phyloP scores from a whole-genome alignment of 2,797 vertebrate genomes.

The Heteromormyrus szaboi region DNA sequence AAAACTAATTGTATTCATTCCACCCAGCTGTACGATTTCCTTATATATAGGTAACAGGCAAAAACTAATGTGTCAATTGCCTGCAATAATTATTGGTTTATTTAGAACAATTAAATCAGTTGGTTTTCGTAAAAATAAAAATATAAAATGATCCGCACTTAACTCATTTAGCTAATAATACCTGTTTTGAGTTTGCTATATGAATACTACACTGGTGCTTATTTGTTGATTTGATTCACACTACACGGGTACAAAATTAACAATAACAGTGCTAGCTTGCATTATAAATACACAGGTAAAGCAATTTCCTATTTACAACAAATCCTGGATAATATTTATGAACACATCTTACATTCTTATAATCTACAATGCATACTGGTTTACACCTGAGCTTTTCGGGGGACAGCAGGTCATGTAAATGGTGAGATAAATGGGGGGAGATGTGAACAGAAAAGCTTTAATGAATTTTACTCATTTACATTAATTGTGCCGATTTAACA shows the following conservation, averaged over 20 bases:
- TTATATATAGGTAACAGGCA: background rate
- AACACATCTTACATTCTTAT: conserved; percentile 67
- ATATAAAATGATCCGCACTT: conserved; percentile 5
- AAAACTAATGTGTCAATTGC: background rate
- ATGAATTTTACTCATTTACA: background rate
- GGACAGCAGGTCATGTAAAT: conserved; percentile 44
- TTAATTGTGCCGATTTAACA: background rate
- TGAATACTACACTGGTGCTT: background rate
- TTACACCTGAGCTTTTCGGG: conserved; percentile 68
- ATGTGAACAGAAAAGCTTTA: conserved; percentile 11
- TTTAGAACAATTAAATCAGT: background rate
- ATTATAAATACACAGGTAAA: conserved; percentile 64
- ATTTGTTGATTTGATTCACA: background rate
- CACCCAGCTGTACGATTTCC: background rate
- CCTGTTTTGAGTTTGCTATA: background rate
- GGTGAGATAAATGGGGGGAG: conserved; percentile 19
- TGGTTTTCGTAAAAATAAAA: background rate
- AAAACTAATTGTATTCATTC: background rate
- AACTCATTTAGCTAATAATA: conserved; percentile 15
- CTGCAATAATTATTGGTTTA: background rate
- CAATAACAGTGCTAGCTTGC: conserved; percentile 51
- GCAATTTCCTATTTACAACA: conserved; percentile 75
- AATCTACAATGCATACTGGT: conserved; percentile 51
- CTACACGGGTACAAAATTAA: conserved; percentile 52
- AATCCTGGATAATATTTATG: conserved; percentile 62